phyloP scores from a whole-genome alignment of 2,888 invertebrate species.

The Archips xylosteana region DNA sequence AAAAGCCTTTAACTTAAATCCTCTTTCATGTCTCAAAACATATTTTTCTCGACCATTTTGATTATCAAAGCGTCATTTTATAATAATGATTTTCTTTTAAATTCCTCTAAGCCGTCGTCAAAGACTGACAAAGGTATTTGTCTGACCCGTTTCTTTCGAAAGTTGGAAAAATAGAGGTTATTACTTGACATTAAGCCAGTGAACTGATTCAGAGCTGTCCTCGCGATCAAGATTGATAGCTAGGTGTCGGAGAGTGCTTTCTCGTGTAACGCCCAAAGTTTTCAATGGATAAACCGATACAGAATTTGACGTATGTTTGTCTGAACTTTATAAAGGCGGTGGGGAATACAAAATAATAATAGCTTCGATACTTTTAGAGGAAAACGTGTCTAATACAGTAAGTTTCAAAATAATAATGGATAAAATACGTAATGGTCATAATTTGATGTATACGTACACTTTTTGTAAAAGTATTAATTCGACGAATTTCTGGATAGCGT shows the following conservation, averaged over 20 bases:
- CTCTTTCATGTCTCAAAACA: constrained; percentile 10
- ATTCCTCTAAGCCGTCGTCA: constrained; percentile 10
- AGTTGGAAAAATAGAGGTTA: constrained; percentile 39
- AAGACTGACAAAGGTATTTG: constrained; percentile 42
- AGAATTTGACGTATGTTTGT: constrained; percentile 35
- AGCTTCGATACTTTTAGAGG: not conserved
- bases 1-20: not conserved
- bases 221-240: constrained; percentile 59
- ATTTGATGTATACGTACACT: no score
- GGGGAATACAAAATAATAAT: constrained; percentile 7
- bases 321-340: constrained; percentile 21
- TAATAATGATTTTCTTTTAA: constrained; percentile 12
- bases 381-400: no score
- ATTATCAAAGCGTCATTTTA: not conserved
- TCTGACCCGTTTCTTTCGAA: constrained; percentile 44
- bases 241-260: constrained; percentile 48
- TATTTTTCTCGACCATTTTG: constrained; percentile 3
- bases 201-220: constrained; percentile 46
- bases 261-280: constrained; percentile 40
- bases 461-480: no score
- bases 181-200: constrained; percentile 42
- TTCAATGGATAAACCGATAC: constrained; percentile 40
- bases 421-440: no score
- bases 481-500: no score
- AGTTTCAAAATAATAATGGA: no score